Evolutionary conservation across 2,113 vertebrate genomes (phyloP).

Genomic region (Megaceryle maxima): DNA sequence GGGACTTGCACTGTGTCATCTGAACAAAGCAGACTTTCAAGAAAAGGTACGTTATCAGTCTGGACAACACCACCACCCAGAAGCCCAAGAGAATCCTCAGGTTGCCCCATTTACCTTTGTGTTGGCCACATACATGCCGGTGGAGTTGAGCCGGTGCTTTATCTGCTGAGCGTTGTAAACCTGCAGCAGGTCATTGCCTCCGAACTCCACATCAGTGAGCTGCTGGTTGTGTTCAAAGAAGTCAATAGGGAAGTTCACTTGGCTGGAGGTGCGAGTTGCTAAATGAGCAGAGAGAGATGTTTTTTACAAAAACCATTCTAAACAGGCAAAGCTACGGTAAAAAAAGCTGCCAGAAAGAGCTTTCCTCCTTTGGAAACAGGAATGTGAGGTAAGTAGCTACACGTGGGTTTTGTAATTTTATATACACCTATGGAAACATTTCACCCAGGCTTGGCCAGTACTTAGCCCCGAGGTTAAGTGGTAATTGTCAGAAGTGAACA

Average conservation of each 20-base stretch:
- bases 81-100: not conserved
- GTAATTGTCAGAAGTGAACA: not conserved
- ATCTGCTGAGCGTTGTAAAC: conserved; percentile 99
- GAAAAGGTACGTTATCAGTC: not conserved
- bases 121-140: conserved; percentile 99
- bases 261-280: conserved; percentile 94
- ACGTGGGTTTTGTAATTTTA: not conserved
- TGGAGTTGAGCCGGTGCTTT: conserved; percentile 97
- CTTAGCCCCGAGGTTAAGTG: not conserved
- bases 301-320: not conserved
- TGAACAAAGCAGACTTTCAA: not conserved
- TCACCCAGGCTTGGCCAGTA: not conserved
- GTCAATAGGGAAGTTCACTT: conserved; percentile 98
- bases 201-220: conserved; percentile 96
- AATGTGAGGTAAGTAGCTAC: not conserved
- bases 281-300: not conserved
- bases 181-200: conserved; percentile 95
- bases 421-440: not conserved
- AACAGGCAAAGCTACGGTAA: not conserved
- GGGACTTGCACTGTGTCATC: accelerated
- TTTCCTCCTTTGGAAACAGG: not conserved
- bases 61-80: accelerated
- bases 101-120: conserved; percentile 84
- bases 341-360: not conserved
- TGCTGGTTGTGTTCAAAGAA: conserved; percentile 99